phyloP scores from a whole-genome alignment of 1,140 invertebrate species.

The Drosophila oshimai region DNA sequence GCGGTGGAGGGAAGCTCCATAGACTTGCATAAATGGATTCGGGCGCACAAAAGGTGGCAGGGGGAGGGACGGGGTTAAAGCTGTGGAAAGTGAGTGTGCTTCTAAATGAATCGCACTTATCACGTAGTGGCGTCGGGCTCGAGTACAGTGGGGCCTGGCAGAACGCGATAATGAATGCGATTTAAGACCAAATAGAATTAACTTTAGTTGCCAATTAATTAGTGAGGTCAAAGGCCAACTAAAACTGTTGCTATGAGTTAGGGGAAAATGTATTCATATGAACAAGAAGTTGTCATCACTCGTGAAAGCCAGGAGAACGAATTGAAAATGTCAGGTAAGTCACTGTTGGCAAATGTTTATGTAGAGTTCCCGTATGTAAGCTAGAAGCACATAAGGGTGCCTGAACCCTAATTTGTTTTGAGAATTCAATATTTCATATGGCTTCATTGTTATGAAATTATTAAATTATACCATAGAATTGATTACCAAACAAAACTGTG shows the following conservation, averaged over 20 bases:
- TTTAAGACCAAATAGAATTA: slow-evolving; percentile 31
- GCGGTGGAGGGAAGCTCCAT: slow-evolving; percentile 3
- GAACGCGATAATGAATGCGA: slow-evolving; percentile 16
- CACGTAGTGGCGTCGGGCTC: slow-evolving; percentile 26
- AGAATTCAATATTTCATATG: no score
- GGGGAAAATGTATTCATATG: neutral
- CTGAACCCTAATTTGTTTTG: no score
- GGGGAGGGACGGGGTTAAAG: neutral
- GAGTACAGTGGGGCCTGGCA: slow-evolving; percentile 39
- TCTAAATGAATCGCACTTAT: slow-evolving; percentile 62
- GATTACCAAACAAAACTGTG: no score
- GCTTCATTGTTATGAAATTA: no score
- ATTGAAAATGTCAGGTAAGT: slow-evolving; percentile 4
- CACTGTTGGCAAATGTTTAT: no score
- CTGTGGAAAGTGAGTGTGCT: slow-evolving; percentile 48
- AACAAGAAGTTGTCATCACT: slow-evolving; percentile 2
- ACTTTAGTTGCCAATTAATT: slow-evolving; percentile 46
- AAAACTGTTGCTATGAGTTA: neutral
- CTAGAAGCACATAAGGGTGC: no score
- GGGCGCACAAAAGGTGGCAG: slow-evolving; percentile 10
- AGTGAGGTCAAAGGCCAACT: slow-evolving; percentile 24
- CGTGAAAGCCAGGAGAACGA: neutral
- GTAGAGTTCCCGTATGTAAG: no score
- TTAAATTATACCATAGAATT: no score
- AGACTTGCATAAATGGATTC: slow-evolving; percentile 54